Evolutionary conservation across 2,797 vertebrate species (phyloP).

Genomic region (Gymnocypris eckloni): DNA sequence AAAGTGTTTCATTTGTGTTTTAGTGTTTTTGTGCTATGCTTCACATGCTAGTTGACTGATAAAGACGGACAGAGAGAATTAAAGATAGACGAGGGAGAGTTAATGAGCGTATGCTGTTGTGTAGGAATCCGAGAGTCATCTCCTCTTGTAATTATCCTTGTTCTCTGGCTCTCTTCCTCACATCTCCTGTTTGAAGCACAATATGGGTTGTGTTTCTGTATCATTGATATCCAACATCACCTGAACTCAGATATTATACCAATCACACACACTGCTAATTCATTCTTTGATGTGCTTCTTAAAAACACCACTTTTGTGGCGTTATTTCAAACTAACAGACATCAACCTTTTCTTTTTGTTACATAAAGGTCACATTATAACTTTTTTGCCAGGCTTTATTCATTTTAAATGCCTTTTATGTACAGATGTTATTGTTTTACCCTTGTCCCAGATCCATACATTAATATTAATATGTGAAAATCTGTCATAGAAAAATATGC

Average conservation of each 20-base stretch:
- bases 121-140: conserved; percentile 25
- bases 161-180: conserved; percentile 30
- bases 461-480: background rate
- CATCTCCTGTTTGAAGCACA: conserved; percentile 29
- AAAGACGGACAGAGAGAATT: conserved; percentile 28
- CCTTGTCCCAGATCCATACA: background rate
- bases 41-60: conserved; percentile 13
- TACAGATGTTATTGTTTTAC: background rate
- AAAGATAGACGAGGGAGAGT: conserved; percentile 28
- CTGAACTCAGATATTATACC: background rate
- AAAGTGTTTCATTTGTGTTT: conserved; percentile 30
- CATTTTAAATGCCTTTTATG: background rate
- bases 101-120: conserved; percentile 44
- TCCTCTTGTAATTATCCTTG: conserved; percentile 47
- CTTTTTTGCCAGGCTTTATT: background rate
- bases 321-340: background rate
- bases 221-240: conserved; percentile 23
- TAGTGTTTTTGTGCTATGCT: conserved; percentile 19
- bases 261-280: conserved; percentile 12
- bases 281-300: background rate
- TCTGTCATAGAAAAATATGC: background rate
- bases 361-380: background rate
- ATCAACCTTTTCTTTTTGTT: background rate
- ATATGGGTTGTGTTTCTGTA: conserved; percentile 30
- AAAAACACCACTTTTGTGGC: no score